Percentiles rank a stretch among this genome's conserved stretches.
Conservation (phyloP, 1,140 invertebrate genomes). For the Arctopsyche grandis region DNA sequence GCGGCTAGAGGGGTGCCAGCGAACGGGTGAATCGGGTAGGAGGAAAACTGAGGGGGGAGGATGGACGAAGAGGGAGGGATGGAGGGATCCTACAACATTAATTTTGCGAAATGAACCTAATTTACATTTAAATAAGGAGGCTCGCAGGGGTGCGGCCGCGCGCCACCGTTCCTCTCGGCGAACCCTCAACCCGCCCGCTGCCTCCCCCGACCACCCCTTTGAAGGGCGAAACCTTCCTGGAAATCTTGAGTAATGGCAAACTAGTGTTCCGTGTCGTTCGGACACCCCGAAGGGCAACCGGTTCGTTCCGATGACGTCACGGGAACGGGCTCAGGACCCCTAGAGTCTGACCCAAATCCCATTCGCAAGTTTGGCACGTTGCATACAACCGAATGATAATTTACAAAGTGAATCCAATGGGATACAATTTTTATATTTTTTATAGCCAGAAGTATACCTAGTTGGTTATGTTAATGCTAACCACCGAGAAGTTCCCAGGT, state of each 20-base stretch:
- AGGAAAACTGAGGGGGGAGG: conserved; percentile 8
- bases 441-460: no score
- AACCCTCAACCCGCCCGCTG: conserved; percentile 39
- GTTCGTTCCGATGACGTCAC: conserved; percentile 2
- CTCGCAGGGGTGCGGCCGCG: conserved; percentile 61
- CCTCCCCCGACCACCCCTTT: conserved; percentile 22
- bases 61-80: conserved; percentile 32
- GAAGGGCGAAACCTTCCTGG: conserved; percentile 40
- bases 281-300: neutral
- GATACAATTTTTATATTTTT: no score
- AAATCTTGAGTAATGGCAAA: conserved; percentile 40
- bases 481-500: no score
- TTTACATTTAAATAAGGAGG: conserved; percentile 88
- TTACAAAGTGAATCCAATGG: no score
- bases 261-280: conserved; percentile 31
- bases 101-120: conserved; percentile 88
- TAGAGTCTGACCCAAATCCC: neutral
- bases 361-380: no score
- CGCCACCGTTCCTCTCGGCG: conserved; percentile 50
- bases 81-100: conserved; percentile 74
- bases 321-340: neutral
- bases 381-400: no score
- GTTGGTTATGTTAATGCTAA: no score
- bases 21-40: neutral
- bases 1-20: conserved; percentile 47